Evolutionary conservation across 2,113 vertebrate species (phyloP), one percentile per base, ranked within the genome.

Genomic region (Hyperopisus bebe): DNA sequence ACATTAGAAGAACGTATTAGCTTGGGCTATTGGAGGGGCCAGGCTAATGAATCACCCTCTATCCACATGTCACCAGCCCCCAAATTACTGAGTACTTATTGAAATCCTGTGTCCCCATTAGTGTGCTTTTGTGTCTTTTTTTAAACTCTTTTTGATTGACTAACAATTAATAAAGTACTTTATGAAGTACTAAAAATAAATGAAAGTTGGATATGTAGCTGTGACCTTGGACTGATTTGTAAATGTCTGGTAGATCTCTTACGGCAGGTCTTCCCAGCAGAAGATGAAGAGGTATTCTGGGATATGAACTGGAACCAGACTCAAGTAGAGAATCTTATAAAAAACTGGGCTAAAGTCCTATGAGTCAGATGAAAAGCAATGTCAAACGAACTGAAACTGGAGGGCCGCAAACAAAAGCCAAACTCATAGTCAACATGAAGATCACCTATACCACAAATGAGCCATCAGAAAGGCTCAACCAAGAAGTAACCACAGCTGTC

Each of bases 1-100:
- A 53, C 88, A 91, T 91, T 90, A 92, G 89, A 90, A 88, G 88
- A 90, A 88, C 0, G 62, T 48, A 88, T 89, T 80, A 83, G 53
- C 91, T 91, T 91, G 82, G 77, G 86, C 91, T 87, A 89, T 87
- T 87, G 88, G 89, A 74, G 55, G 50, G 88, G 51, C 86, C 85
- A 66, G 92, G 82, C 51, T 80, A 88, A 58, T 55, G 58, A 51
- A 53, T 90, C 84, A 90, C 70, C 87, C 66, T 62, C 82, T 88
- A 27, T 88, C 50, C 53, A 74, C 39, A 31, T 83, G 82, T 84
- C 82, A 46, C 9, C 39, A 84, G 39, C n/a, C 44, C 9, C 42
- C 39, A 47, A 84, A 84, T 46, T 47, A 84, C 39, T 47, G 8
- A 84, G 44, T 44, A n/a, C 21, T 7, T 47, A 84, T n/a, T 47